Evolutionary conservation across 2,113 vertebrate genomes (phyloP).

Genomic region (Sminthopsis crassicaudata): DNA sequence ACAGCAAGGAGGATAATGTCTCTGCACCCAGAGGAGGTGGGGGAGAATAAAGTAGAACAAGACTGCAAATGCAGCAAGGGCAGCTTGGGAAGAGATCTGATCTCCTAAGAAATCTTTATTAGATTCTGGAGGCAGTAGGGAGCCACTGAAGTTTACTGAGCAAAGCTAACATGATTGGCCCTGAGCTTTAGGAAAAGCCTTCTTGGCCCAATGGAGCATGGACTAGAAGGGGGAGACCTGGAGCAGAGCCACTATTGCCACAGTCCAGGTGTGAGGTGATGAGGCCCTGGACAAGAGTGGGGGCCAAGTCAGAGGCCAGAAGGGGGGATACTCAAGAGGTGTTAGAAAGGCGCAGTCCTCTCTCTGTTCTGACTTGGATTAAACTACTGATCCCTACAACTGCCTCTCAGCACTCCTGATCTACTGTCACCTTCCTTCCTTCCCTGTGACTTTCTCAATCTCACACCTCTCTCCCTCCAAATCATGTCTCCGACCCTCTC

Average conservation of each 20-base stretch:
- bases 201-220: not conserved
- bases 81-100: not conserved
- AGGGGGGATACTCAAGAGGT: not conserved
- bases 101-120: not conserved
- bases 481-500: not conserved
- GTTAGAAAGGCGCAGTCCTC: not conserved
- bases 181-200: not conserved
- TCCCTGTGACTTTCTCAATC: not conserved
- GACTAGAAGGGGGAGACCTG: not conserved
- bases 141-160: not conserved
- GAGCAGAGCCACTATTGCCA: not conserved
- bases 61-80: not conserved
- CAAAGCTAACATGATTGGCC: not conserved
- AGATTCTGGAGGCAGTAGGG: not conserved
- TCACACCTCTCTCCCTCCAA: not conserved
- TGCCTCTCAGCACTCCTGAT: not conserved
- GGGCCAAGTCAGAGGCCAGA: not conserved
- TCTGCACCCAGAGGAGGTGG: not conserved
- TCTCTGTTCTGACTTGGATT: not conserved
- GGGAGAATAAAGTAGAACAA: not conserved
- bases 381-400: not conserved
- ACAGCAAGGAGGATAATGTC: not conserved
- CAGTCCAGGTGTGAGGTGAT: not conserved
- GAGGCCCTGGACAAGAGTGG: not conserved
- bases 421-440: no score